Percentiles rank a stretch among this genome's conserved stretches.
Evolutionary conservation across 2,113 vertebrate species (phyloP).

Genomic region (Terrapene triunguis): DNA sequence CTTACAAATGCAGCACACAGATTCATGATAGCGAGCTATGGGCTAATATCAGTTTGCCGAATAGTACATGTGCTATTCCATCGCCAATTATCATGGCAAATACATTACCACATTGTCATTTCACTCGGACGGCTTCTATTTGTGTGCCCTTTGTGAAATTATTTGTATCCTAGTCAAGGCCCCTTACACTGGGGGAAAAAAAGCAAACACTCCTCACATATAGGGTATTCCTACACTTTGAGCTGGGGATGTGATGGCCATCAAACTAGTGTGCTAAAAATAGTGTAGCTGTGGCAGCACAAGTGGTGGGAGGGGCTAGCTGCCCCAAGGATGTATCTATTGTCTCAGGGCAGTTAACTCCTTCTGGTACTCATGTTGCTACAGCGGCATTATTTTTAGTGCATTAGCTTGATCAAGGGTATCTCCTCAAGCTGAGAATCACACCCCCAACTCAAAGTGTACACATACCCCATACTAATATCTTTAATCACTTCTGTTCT

Average conservation of each 20-base stretch:
- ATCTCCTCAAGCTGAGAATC: not conserved
- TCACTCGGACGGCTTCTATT: not conserved
- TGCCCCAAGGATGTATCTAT: not conserved
- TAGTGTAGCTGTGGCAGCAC: not conserved
- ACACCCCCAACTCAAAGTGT: not conserved
- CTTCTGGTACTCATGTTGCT: not conserved
- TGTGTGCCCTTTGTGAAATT: not conserved
- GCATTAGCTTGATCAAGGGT: not conserved
- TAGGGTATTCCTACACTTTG: fast-evolving
- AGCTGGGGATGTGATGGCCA: not conserved
- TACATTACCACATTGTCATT: fast-evolving
- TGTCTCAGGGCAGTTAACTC: not conserved
- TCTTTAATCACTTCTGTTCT: not conserved
- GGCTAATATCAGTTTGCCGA: not conserved
- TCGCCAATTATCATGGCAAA: not conserved
- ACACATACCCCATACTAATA: not conserved
- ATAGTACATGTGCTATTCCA: not conserved
- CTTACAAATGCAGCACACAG: conserved; percentile 4
- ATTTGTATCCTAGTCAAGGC: not conserved
- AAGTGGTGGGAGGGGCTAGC: not conserved
- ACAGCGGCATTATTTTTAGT: not conserved
- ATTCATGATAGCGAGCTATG: conserved; percentile 17
- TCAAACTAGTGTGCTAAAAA: not conserved
- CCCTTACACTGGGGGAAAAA: not conserved
- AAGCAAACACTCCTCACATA: not conserved